Evolutionary conservation across 2,888 invertebrate species (phyloP).

Genomic region (Drosophila robusta): DNA sequence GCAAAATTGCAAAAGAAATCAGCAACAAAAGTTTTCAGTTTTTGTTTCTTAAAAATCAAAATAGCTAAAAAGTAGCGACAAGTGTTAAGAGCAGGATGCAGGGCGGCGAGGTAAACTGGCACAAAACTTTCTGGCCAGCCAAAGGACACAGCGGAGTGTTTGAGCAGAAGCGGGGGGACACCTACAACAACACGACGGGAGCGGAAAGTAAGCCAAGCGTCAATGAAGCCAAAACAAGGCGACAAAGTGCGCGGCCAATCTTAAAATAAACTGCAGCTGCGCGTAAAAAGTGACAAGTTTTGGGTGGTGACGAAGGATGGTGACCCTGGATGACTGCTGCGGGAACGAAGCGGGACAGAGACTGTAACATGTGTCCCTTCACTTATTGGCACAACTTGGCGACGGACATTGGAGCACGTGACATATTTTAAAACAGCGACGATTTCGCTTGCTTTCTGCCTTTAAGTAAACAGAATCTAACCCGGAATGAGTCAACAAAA

Average conservation of each 20-base stretch:
- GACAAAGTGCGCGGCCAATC: slow-evolving; percentile 78
- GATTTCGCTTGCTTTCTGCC: slow-evolving; percentile 21
- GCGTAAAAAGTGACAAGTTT: slow-evolving; percentile 81
- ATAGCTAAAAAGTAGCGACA: slow-evolving; percentile 81
- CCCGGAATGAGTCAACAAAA: slow-evolving; percentile 16
- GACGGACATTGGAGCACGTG: slow-evolving; percentile 71
- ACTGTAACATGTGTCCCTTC: slow-evolving; percentile 59
- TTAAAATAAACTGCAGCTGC: slow-evolving; percentile 80
- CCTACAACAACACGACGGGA: slow-evolving; percentile 25
- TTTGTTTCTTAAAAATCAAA: slow-evolving; percentile 78
- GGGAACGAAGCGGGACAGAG: slow-evolving; percentile 8
- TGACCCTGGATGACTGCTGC: background rate
- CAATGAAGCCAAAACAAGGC: slow-evolving; percentile 64
- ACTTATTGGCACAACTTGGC: slow-evolving; percentile 73
- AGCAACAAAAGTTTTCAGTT: slow-evolving; percentile 77
- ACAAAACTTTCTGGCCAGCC: slow-evolving; percentile 54
- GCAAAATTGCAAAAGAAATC: slow-evolving; percentile 78
- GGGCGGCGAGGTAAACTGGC: slow-evolving; percentile 27
- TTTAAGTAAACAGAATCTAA: slow-evolving; percentile 33
- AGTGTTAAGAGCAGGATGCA: slow-evolving; percentile 55
- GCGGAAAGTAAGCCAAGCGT: slow-evolving; percentile 62
- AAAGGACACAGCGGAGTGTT: slow-evolving; percentile 20
- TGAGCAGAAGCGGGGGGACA: background rate
- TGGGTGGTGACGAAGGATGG: slow-evolving; percentile 25
- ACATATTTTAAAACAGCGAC: slow-evolving; percentile 67